Evolutionary conservation across 2,797 vertebrate genomes (phyloP), one percentile per base, ranked within the genome.

Genomic region (Labeo calbasu): DNA sequence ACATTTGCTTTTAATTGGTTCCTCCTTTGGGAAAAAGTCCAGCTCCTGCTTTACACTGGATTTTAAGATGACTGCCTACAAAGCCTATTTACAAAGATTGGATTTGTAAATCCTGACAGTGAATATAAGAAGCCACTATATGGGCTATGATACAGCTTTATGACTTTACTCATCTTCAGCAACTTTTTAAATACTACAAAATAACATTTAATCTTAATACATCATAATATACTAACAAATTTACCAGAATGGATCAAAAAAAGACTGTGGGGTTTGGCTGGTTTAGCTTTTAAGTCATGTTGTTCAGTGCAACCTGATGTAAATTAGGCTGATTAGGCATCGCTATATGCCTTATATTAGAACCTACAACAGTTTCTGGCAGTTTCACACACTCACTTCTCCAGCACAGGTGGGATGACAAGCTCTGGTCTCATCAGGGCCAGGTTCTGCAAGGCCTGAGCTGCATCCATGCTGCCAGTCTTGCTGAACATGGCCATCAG

Each of bases 401-500:
- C 98, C 80, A 99, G 96, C 23, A 99, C 97, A 51, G 97, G 96
- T 46, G 98, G 97, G 83, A 99, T 97, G 85, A 96, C 96, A 81
- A 99, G 95, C 77, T 99, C 96, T 19, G 97, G 98, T 51, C 97
- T 95, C 94, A 99, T 97, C 70, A 99, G 95, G 70, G 98, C 97
- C 83, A 99, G 95, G 93, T 99, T 98, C 92, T 99, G 98, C 57
- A 99, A 93, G 69, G 98, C 97, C 76, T 96, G 98, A 46, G 98
- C 97, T 81, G 98, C 98, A 85, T 99, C 97, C 81, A 97, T 95
- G 87, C 97, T 97, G 89, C 98, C 98, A 17, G 96, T 98, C 94
- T 99, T 99, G 92, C 98, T 99, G 89, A 98, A 99, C 97, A 99
- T 98, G 84, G 97, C 97, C 95, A 98, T 92, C 81, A 99, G 96